Base-by-base conservation (phyloP, 2,888 invertebrate species). In the Callyntrura sp. region DNA sequence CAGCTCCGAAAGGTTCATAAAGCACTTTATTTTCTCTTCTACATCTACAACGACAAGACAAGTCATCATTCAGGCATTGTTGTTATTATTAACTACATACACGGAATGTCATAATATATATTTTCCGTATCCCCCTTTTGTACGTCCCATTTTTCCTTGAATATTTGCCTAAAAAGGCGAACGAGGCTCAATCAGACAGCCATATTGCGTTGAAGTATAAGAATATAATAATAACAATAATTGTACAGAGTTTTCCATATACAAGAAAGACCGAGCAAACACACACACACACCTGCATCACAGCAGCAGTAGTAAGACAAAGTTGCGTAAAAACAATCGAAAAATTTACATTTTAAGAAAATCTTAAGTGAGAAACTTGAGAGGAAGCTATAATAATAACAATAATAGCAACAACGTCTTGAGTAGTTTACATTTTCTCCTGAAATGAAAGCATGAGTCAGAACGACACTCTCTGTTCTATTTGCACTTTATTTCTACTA, bases 91-190 rank as follows among this genome's bases (percentile, higher is more conserved):
- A 62, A 23, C 23, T 65, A n/a, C 57, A 81, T 65, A n/a, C 57
- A 81, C 45, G 81, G 23, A 28, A 65, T 48, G 82, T 62, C 82
- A 82, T 25, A 82, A 11, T 45, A 23, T 45, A 45, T 73, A 45
- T 65, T 65, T 65, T 65, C 28, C 28, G n/a, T 28, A 28, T 1
- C 65, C 17, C 17, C 12, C 68, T 43, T 43, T 76, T 79, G 35
- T n/a, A 57, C 17, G 28, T 14, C n/a, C 6, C 5, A 28, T 60
- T 62, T 70, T 84, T 70, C 55, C 62, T 25, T 35, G 57, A 35
- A 73, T 79, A 79, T 86, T 79, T 68, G 68, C 86, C 86, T 86
- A 86, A 86, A 86, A 79, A 86, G 86, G 86, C 79, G 35, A 65
- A 51, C 57, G 65, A 28, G 51, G 43, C 20, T 28, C 28, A 9